Evolutionary conservation across 2,113 vertebrate species (phyloP).

Genomic region (Columba janthina): DNA sequence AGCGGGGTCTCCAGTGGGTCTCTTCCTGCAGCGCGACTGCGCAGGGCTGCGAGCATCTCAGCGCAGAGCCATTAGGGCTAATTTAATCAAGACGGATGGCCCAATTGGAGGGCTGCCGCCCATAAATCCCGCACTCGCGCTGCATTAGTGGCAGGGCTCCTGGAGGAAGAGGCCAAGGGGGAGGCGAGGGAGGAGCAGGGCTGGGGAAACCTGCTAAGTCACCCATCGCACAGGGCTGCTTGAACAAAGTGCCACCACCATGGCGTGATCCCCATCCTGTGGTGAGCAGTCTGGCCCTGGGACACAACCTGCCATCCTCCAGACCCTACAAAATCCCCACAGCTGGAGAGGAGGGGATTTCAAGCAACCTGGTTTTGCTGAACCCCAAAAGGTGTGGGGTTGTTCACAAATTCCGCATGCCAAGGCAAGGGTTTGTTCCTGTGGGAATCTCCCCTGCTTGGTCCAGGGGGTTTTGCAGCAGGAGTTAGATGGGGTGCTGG

Average conservation of each 20-base stretch:
- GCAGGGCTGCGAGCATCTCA: background rate
- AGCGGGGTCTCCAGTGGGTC: accelerated
- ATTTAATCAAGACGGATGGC: slow-evolving; percentile 64
- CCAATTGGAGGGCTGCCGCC: slow-evolving; percentile 57
- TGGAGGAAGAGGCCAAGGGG: background rate
- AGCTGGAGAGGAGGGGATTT: background rate
- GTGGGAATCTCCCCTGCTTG: accelerated
- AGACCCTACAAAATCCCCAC: background rate
- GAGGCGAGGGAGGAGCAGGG: background rate
- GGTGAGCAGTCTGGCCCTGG: accelerated
- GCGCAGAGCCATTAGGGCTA: slow-evolving; percentile 47
- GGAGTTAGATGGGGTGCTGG: background rate
- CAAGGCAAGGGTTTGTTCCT: background rate
- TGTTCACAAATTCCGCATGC: accelerated
- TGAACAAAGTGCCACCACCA: accelerated
- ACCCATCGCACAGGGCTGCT: accelerated
- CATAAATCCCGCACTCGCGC: slow-evolving; percentile 20
- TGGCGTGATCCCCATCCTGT: accelerated
- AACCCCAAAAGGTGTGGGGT: background rate
- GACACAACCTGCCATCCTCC: background rate
- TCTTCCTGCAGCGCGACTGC: background rate
- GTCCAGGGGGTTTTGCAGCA: background rate
- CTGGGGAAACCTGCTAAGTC: slow-evolving; percentile 16
- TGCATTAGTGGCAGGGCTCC: slow-evolving; percentile 43
- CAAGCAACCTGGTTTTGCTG: background rate